Conservation (phyloP, 2,888 invertebrate genomes). For the Nymphalis polychloros region DNA sequence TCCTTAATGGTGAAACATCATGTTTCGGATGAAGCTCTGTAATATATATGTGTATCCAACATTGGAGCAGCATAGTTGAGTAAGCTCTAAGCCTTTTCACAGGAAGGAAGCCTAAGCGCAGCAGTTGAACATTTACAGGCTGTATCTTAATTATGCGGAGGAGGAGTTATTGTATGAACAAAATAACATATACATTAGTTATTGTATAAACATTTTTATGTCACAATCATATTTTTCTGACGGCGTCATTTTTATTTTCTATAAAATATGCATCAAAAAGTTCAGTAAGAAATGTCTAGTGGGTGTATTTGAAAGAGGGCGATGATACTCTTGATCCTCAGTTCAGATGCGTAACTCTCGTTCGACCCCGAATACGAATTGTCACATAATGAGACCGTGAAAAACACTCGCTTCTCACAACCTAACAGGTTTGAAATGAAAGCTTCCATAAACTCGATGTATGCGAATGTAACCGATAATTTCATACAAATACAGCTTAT, state of each 20-base stretch:
- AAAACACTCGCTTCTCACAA: conserved; percentile 70
- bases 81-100: too few relatives aligned
- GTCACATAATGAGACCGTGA: conserved; percentile 69
- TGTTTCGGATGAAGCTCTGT: too few relatives aligned
- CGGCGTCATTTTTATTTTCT: neutral
- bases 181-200: too few relatives aligned
- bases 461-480: conserved; percentile 13
- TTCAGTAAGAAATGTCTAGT: conserved; percentile 13
- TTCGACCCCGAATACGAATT: conserved; percentile 72
- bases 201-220: too few relatives aligned
- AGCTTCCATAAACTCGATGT: conserved; percentile 7
- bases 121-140: too few relatives aligned
- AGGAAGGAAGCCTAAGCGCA: too few relatives aligned
- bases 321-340: conserved; percentile 28
- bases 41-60: too few relatives aligned
- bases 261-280: conserved; percentile 19
- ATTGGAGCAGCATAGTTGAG: too few relatives aligned
- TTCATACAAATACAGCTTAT: neutral
- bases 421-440: conserved; percentile 33
- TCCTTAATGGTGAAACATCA: too few relatives aligned
- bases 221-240: neutral
- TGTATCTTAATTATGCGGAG: too few relatives aligned
- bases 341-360: conserved; percentile 29
- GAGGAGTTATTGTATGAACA: too few relatives aligned
- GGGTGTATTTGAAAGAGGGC: conserved; percentile 24